Evolutionary conservation across 2,797 vertebrate genomes (phyloP).

Genomic region (Tauraco hartlaubi): DNA sequence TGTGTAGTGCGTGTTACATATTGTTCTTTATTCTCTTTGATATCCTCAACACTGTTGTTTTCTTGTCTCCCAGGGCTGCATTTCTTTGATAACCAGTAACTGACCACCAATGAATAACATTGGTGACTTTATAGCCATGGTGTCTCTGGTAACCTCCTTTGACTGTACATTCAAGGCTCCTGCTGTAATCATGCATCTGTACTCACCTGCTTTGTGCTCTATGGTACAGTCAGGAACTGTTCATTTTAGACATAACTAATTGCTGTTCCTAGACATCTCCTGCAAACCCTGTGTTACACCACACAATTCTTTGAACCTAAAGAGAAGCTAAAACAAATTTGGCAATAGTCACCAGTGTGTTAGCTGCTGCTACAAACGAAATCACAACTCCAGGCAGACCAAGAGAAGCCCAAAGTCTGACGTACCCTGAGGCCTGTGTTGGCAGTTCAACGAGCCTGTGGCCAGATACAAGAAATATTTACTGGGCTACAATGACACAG

Average conservation of each 20-base stretch:
- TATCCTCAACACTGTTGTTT: background rate
- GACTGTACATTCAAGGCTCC: background rate
- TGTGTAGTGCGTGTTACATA: too few species aligned
- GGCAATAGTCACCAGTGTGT: background rate
- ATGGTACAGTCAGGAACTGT: too few species aligned
- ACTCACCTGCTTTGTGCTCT: fast-evolving
- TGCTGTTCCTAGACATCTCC: background rate
- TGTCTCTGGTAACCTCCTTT: background rate
- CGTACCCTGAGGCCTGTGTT: too few species aligned
- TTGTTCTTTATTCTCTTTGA: background rate
- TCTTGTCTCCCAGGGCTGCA: background rate
- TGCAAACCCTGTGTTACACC: background rate
- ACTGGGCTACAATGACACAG: background rate
- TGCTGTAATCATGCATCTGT: fast-evolving
- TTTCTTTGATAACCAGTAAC: background rate
- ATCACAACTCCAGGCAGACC: background rate
- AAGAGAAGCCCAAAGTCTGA: background rate
- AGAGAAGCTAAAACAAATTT: background rate
- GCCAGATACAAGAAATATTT: background rate
- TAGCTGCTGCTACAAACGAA: background rate
- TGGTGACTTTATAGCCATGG: background rate
- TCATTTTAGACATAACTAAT: too few species aligned
- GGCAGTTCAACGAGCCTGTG: background rate
- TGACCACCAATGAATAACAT: fast-evolving
- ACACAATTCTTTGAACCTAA: background rate